Percentiles rank a stretch among this genome's conserved stretches.
Conservation (phyloP, 1,140 invertebrate species). For the Heliconius nattereri region DNA sequence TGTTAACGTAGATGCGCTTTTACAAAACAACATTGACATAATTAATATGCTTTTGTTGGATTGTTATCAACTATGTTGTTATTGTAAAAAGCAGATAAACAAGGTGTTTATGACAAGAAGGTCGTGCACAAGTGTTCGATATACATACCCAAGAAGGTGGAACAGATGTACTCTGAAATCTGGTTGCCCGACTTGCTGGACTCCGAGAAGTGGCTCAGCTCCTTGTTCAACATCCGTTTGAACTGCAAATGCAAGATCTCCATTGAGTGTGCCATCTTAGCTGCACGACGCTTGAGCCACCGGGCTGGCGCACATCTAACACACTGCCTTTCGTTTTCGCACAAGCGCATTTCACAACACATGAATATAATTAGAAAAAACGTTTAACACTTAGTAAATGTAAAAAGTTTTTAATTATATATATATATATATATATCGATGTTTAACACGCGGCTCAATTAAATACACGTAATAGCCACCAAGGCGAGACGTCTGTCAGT, state of each 20-base stretch:
- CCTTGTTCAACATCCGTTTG: slow-evolving; percentile 99
- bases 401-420: slow-evolving; percentile 19
- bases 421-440: neutral
- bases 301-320: slow-evolving; percentile 60
- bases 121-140: neutral
- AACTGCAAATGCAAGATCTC: slow-evolving; percentile 89
- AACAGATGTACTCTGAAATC: slow-evolving; percentile 99
- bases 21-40: neutral
- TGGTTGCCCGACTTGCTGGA: slow-evolving; percentile 99
- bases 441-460: slow-evolving; percentile 21
- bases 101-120: slow-evolving; percentile 10
- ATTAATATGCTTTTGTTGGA: slow-evolving; percentile 21
- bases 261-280: slow-evolving; percentile 71
- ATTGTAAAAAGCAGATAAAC: slow-evolving; percentile 23
- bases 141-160: slow-evolving; percentile 97
- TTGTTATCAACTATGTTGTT: slow-evolving; percentile 30
- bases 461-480: slow-evolving; percentile 15
- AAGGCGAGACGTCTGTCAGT: slow-evolving; percentile 50
- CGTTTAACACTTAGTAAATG: slow-evolving; percentile 28
- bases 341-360: slow-evolving; percentile 71
- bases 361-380: slow-evolving; percentile 45
- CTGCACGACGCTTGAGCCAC: slow-evolving; percentile 65
- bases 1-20: neutral
- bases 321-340: slow-evolving; percentile 61
- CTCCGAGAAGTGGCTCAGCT: slow-evolving; percentile 99